These are phyloP conservation scores for Benitochromis conjunctus DNA, from an alignment of 2,113 vertebrate genomes.

Conservation along the genomic window DNA sequence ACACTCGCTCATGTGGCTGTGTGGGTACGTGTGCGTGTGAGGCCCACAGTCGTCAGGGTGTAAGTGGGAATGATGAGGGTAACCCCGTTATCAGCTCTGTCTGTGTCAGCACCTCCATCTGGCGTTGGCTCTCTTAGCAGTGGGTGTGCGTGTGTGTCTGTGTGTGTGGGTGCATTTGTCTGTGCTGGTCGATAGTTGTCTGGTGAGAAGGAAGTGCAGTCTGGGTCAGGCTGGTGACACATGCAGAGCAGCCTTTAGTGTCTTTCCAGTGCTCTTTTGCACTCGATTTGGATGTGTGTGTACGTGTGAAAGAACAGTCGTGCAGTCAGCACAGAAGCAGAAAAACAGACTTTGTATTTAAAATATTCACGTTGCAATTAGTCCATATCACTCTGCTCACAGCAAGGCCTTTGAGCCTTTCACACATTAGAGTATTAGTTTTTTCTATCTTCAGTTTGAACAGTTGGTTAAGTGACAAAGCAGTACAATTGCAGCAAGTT, in stretches of 20 bases:
- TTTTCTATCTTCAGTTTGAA: not conserved
- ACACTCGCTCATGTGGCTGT: not conserved
- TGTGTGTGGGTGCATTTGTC: not conserved
- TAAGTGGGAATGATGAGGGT: constrained; percentile 62
- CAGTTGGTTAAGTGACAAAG: not conserved
- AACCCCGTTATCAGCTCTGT: constrained; percentile 63
- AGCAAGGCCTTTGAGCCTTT: not conserved
- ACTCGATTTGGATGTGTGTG: not conserved
- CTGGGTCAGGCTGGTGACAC: constrained; percentile 63
- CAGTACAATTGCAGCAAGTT: not conserved
- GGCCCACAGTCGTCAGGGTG: constrained; percentile 39
- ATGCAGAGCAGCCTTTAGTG: constrained; percentile 35
- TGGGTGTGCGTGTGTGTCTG: constrained; percentile 1
- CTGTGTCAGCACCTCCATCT: constrained; percentile 69
- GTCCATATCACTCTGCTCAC: not conserved
- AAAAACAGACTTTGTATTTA: not conserved
- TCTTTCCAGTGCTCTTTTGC: not conserved
- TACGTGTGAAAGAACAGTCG: not conserved
- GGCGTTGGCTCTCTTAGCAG: constrained; percentile 34
- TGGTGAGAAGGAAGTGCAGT: constrained; percentile 67
- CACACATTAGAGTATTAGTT: not conserved
- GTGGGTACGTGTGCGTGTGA: constrained; percentile 4
- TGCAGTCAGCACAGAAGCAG: not conserved
- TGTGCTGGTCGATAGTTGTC: constrained; percentile 41
- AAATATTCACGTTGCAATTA: not conserved